Evolutionary conservation across 2,888 invertebrate species (phyloP), one percentile per base, ranked within the genome.

Genomic region (Coecobrya sp.): DNA sequence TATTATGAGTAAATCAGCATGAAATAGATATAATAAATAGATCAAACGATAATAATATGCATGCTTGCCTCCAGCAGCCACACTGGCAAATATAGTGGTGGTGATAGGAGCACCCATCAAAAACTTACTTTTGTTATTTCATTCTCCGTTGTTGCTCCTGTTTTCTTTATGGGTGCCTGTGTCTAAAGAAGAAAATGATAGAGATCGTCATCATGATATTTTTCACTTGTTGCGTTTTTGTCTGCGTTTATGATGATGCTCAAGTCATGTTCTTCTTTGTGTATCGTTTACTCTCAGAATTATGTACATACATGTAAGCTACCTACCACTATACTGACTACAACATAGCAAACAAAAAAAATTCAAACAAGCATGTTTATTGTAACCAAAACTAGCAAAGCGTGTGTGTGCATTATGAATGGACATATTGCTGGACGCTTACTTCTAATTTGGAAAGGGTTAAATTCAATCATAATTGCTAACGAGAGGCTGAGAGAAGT

Each of bases 391-490:
- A 36, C 36, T 36, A 7, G 36, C 36, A 36, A 36, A 7, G 3
- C 36, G 7, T 36, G 10, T 25, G 7, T 36, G 10, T 25, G 30
- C 68, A 19, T 73, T 73, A 73, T 42, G 42, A 73, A 19, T 73
- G 42, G 42, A 68, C 30, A 36, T 16, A 13, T 30, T 11, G 2
- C 36, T 68, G 68, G 73, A 10, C n/a, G n/a, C 25, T 42, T 19
- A 45, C 22, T 42, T 36, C 25, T 10, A 73, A 65, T 27, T 65
- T 65, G 65, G 45, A 36, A 42, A 45, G 45, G 45, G 73, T 73
- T 73, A 73, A 73, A 73, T 19, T 73, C 73, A 73, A 42, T 73
- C 73, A 73, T 45, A 73, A 73, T 73, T 68, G 68, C 68, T 68
- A 68, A 68, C 11, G 68, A 19, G 7, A 27, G 19, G 19, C 65